phyloP scores from a whole-genome alignment of 2,888 invertebrate species.

The Automeris io region DNA sequence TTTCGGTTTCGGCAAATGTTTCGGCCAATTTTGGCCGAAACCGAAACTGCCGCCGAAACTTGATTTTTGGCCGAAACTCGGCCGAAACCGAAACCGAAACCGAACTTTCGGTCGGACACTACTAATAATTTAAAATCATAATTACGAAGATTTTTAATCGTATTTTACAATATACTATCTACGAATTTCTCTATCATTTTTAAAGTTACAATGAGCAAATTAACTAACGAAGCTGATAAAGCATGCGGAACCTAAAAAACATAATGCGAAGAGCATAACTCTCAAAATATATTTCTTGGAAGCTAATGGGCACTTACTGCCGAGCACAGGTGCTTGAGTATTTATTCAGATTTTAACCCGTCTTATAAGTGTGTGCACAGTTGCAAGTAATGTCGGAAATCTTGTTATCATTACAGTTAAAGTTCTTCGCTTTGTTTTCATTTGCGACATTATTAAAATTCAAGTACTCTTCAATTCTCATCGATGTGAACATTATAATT shows the following conservation, averaged over 20 bases:
- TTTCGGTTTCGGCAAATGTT: too few relatives aligned
- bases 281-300: constrained; percentile 33
- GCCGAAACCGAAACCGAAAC: too few relatives aligned
- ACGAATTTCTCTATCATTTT: too few relatives aligned
- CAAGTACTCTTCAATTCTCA: constrained; percentile 13
- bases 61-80: too few relatives aligned
- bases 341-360: constrained; percentile 54
- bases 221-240: not conserved
- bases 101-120: too few relatives aligned
- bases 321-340: constrained; percentile 49
- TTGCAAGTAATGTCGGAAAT: constrained; percentile 47
- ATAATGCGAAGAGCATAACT: constrained; percentile 17
- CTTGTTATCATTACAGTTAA: constrained; percentile 34
- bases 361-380: constrained; percentile 36
- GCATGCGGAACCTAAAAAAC: constrained; percentile 3
- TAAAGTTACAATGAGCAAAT: too few relatives aligned
- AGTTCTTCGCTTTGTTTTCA: constrained; percentile 22
- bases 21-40: too few relatives aligned
- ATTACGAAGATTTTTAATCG: too few relatives aligned
- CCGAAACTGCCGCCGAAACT: too few relatives aligned
- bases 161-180: too few relatives aligned
- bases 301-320: constrained; percentile 52
- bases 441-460: constrained; percentile 30
- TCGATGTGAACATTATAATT: too few relatives aligned
- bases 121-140: too few relatives aligned